These are phyloP conservation scores for Rhyacophila evoluta DNA, from an alignment of 2,888 invertebrate genomes.

Conservation along the genomic window DNA sequence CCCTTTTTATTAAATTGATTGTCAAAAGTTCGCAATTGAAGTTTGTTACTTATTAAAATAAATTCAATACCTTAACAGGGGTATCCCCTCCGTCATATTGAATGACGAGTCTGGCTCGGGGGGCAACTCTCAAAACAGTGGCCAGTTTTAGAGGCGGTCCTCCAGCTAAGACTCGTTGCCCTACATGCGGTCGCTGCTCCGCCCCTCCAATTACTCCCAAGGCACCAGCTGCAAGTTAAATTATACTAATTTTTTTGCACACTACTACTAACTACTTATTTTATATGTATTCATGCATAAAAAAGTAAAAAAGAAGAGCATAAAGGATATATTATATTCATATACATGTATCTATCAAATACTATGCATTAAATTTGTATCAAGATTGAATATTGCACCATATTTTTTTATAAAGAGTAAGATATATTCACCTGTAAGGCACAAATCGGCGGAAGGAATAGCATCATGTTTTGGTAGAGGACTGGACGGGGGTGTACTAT, in stretches of 20 bases:
- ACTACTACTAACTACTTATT: too few species aligned
- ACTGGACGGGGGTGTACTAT: constrained; percentile 16
- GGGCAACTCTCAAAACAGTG: constrained; percentile 64
- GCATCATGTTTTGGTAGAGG: constrained; percentile 32
- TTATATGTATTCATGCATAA: too few species aligned
- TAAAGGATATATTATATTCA: too few species aligned
- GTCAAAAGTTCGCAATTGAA: too few species aligned
- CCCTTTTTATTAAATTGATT: too few species aligned
- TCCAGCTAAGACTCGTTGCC: constrained; percentile 63
- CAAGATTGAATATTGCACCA: not conserved
- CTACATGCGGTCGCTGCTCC: constrained; percentile 65
- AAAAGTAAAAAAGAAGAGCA: too few species aligned
- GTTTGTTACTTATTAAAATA: too few species aligned
- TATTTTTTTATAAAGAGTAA: not conserved
- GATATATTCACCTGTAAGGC: constrained; percentile 39
- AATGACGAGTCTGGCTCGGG: constrained; percentile 64
- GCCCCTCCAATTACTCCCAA: constrained; percentile 67
- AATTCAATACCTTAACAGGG: constrained; percentile 44
- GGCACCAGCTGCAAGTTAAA: constrained; percentile 63
- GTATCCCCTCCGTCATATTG: constrained; percentile 63
- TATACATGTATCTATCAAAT: too few species aligned
- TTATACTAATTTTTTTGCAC: too few species aligned
- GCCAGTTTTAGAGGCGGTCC: constrained; percentile 65
- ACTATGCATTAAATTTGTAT: too few species aligned
- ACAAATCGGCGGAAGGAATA: constrained; percentile 37